These are phyloP conservation scores for Formica selysi DNA, from an alignment of 1,140 invertebrate species.

Conservation along the genomic window DNA sequence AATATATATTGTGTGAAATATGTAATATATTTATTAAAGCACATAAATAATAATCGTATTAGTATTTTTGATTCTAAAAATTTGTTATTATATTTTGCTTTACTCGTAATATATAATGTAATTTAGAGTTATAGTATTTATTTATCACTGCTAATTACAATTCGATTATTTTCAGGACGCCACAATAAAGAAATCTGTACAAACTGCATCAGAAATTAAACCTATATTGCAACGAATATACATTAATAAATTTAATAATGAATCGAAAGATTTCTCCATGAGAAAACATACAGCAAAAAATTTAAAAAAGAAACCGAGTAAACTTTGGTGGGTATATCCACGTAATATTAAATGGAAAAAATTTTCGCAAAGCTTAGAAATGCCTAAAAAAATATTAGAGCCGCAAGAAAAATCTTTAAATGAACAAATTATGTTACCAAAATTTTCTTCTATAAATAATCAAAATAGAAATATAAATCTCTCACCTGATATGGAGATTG, in stretches of 20 bases:
- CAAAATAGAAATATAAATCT: constrained; percentile 13
- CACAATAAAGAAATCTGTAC: neutral
- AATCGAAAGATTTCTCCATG: neutral
- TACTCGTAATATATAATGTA: neutral
- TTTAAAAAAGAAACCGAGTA: constrained; percentile 8
- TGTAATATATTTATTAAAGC: neutral
- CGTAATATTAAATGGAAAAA: neutral
- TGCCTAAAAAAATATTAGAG: neutral
- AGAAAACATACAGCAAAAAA: neutral
- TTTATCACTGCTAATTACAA: neutral
- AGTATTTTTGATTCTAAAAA: neutral
- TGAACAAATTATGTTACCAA: neutral
- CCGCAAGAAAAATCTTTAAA: neutral
- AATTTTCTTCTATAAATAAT: neutral
- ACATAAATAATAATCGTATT: neutral
- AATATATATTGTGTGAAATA: neutral
- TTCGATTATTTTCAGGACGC: constrained; percentile 34
- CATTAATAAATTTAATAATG: constrained; percentile 18
- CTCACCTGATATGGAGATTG: constrained; percentile 16
- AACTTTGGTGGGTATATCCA: constrained; percentile 11
- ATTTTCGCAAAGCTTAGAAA: neutral
- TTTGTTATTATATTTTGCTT: constrained; percentile 2
- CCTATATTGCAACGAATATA: neutral
- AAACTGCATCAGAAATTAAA: constrained; percentile 35
- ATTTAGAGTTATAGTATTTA: neutral